Evolutionary conservation across 2,888 invertebrate genomes (phyloP).

Genomic region (Zeuzera pyrina): DNA sequence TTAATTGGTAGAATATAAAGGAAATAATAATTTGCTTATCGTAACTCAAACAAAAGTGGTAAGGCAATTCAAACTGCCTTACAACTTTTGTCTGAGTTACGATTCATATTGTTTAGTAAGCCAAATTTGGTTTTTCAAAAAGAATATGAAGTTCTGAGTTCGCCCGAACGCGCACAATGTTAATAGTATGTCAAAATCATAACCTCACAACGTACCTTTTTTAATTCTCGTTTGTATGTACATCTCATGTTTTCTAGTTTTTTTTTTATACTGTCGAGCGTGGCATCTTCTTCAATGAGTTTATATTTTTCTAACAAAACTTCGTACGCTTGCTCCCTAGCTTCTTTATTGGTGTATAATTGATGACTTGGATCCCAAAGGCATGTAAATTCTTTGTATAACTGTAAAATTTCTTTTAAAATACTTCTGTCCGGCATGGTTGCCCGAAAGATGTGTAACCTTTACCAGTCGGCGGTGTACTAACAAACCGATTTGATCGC

Average conservation of each 20-base stretch:
- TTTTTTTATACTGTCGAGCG: constrained; percentile 15
- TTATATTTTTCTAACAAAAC: constrained; percentile 18
- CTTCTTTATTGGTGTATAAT: constrained; percentile 13
- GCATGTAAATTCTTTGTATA: constrained; percentile 18
- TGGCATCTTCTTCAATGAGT: constrained; percentile 11
- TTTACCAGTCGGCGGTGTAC: background rate
- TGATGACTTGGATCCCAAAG: constrained; percentile 21
- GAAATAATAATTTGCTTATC: no score
- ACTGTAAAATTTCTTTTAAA: constrained; percentile 1
- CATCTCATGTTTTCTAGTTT: constrained; percentile 24
- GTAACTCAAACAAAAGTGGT: no score
- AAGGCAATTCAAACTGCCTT: no score
- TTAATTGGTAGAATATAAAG: no score
- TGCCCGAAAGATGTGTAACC: background rate
- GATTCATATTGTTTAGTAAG: no score
- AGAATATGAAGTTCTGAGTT: no score
- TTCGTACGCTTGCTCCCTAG: constrained; percentile 14
- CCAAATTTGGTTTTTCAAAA: no score
- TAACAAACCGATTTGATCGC: background rate
- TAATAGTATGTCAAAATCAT: background rate
- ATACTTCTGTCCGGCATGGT: constrained; percentile 2
- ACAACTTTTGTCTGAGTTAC: no score
- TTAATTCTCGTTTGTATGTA: constrained; percentile 20
- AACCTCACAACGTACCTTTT: constrained; percentile 17
- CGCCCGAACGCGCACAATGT: no score